Conservation (phyloP, 2,888 invertebrate species). For the Anagyrus pseudococci region DNA sequence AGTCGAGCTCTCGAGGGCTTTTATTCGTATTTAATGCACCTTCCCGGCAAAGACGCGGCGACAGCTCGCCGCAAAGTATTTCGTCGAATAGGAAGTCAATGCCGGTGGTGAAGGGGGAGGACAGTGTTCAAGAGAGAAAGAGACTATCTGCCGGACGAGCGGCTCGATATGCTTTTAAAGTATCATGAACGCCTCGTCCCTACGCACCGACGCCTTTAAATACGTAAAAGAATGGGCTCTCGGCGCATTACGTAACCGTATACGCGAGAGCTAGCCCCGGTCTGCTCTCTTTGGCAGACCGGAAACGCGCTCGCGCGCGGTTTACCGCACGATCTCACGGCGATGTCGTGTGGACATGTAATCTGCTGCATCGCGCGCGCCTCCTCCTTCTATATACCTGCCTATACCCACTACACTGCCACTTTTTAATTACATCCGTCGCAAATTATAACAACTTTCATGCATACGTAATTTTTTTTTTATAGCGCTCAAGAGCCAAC, state of each 20-base stretch:
- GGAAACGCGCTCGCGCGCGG: conserved; percentile 13
- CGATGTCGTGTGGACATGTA: background rate
- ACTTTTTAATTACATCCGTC: too few species aligned
- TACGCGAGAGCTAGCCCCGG: background rate
- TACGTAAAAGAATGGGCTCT: conserved; percentile 12
- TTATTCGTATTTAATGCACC: conserved; percentile 27
- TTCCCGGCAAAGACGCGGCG: conserved; percentile 15
- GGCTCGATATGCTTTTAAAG: conserved; percentile 1
- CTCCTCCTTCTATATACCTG: too few species aligned
- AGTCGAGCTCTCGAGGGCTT: background rate
- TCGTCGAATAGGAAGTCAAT: conserved; percentile 27
- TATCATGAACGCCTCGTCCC: background rate
- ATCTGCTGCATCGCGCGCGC: too few species aligned
- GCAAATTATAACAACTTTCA: too few species aligned
- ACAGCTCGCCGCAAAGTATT: background rate
- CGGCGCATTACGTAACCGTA: conserved; percentile 24
- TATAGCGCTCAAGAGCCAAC: too few species aligned
- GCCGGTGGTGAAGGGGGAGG: too few species aligned
- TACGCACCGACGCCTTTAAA: conserved; percentile 3
- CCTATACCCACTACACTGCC: too few species aligned
- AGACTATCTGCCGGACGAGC: background rate
- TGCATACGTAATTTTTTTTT: too few species aligned
- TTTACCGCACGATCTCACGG: conserved; percentile 24
- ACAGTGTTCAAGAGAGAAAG: too few species aligned
- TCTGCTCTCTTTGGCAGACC: background rate